Conservation (phyloP, 2,888 invertebrate species). For the Dromius quadrimaculatus region DNA sequence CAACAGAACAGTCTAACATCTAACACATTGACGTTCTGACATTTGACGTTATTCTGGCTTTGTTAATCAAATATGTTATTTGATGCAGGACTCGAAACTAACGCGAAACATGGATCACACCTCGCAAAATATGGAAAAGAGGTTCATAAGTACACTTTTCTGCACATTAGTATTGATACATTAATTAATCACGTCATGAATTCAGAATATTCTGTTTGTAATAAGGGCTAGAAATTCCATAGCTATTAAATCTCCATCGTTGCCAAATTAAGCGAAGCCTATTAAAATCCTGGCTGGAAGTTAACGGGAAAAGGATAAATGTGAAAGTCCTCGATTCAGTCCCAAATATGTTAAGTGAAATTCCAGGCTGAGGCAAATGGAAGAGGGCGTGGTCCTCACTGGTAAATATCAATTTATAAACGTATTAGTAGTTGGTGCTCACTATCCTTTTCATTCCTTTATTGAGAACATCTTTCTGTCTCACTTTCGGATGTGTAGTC, state of each 20-base stretch:
- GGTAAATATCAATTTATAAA: slow-evolving; percentile 50
- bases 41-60: not conserved
- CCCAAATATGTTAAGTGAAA: slow-evolving; percentile 14
- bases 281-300: slow-evolving; percentile 1
- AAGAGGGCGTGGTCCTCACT: slow-evolving; percentile 17
- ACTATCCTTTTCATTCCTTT: not conserved
- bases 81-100: too few relatives aligned
- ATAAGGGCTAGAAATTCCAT: not conserved
- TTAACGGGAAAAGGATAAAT: not conserved
- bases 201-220: too few relatives aligned
- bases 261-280: slow-evolving; percentile 12
- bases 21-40: too few relatives aligned
- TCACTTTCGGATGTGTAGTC: slow-evolving; percentile 25
- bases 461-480: not conserved
- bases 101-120: too few relatives aligned
- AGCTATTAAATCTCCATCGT: not conserved
- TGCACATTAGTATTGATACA: too few relatives aligned
- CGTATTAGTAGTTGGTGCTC: slow-evolving; percentile 32
- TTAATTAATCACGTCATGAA: too few relatives aligned
- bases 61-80: not conserved
- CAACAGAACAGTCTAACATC: slow-evolving; percentile 12
- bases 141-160: too few relatives aligned
- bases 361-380: slow-evolving; percentile 5
- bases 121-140: too few relatives aligned
- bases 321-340: not conserved